phyloP scores from a whole-genome alignment of 1,140 invertebrate genomes.

The Periplaneta americana region DNA sequence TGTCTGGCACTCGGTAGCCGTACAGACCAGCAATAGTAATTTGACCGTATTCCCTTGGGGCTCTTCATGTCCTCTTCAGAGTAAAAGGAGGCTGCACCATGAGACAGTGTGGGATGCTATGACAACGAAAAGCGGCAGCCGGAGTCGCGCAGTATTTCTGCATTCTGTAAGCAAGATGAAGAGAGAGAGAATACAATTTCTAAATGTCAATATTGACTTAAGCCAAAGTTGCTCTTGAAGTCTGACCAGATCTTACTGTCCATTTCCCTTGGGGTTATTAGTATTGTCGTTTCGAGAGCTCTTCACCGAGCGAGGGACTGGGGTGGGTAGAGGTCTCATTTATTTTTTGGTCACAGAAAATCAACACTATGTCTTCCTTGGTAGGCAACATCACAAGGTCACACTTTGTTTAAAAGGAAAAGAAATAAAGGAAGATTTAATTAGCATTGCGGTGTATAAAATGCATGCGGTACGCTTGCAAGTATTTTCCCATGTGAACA shows the following conservation, averaged over 20 bases:
- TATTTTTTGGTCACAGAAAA: background rate
- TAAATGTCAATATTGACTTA: constrained; percentile 9
- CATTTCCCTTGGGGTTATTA: background rate
- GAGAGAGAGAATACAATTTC: background rate
- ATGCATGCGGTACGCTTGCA: too few relatives aligned
- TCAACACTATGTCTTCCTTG: background rate
- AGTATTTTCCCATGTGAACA: too few relatives aligned
- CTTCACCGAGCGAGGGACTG: background rate
- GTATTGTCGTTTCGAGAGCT: background rate
- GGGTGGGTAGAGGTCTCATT: background rate
- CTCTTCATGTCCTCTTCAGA: background rate
- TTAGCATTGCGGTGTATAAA: too few relatives aligned
- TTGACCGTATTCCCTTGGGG: constrained; percentile 1
- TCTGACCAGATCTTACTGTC: background rate
- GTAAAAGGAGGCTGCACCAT: constrained; percentile 4
- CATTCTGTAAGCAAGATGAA: background rate
- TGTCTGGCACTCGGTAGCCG: background rate
- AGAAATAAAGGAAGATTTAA: too few relatives aligned
- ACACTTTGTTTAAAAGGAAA: background rate
- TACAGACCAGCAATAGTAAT: background rate
- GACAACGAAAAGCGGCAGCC: background rate
- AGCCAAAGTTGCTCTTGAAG: background rate
- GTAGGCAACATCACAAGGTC: background rate
- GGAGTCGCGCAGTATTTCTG: background rate
- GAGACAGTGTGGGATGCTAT: background rate